phyloP scores from a whole-genome alignment of 2,113 vertebrate genomes.

The Clarias batrachus region DNA sequence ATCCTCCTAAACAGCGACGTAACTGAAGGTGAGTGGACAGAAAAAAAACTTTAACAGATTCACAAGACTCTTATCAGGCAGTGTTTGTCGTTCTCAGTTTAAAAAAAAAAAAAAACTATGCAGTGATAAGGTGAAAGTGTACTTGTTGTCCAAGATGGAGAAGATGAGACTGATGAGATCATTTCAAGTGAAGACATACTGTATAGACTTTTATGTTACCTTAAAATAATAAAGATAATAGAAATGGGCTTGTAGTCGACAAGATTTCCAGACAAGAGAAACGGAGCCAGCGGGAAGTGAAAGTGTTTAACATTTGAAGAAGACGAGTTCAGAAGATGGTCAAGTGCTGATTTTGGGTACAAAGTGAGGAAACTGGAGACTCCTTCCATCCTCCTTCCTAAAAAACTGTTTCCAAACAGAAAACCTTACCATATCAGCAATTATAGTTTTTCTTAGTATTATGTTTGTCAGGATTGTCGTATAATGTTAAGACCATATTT shows the following conservation, averaged over 20 bases:
- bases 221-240: not conserved
- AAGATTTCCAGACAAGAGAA: not conserved
- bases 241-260: not conserved
- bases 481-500: not conserved
- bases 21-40: conserved; percentile 73
- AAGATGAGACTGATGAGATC: not conserved
- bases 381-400: not conserved
- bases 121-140: not conserved
- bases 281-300: not conserved
- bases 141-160: not conserved
- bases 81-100: not conserved
- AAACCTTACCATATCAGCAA: not conserved
- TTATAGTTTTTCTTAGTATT: not conserved
- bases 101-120: too few relatives aligned
- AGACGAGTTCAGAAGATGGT: not conserved
- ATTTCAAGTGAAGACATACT: not conserved
- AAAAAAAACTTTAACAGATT: not conserved
- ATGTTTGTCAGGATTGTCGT: not conserved
- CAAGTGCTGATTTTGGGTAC: not conserved
- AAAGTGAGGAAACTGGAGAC: not conserved
- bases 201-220: not conserved
- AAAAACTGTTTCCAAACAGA: not conserved
- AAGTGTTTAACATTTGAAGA: not conserved
- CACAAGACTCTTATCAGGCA: not conserved
- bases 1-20: conserved; percentile 81